phyloP scores from a whole-genome alignment of 2,797 vertebrate genomes.

The Parauchenoglanis punctatus region DNA sequence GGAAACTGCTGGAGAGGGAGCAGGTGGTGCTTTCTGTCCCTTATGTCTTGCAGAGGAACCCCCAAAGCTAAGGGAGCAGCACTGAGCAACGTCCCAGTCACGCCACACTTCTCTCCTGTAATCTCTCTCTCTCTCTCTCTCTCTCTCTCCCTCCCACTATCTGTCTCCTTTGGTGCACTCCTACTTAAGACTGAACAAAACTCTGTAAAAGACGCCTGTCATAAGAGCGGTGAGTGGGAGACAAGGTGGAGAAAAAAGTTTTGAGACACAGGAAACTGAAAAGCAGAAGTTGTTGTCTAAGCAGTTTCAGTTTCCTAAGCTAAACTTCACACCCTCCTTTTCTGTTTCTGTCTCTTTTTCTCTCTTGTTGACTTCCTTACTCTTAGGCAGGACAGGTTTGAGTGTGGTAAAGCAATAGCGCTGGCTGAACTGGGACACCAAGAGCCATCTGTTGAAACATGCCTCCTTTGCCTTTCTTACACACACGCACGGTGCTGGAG shows the following conservation, averaged over 20 bases:
- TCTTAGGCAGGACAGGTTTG: constrained; percentile 41
- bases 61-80: constrained; percentile 23
- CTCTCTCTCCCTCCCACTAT: constrained; percentile 34
- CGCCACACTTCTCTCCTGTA: constrained; percentile 25
- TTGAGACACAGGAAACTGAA: constrained; percentile 52
- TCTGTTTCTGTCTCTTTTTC: constrained; percentile 41
- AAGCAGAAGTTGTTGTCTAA: constrained; percentile 48
- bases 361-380: constrained; percentile 40
- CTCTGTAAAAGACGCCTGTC: constrained; percentile 42
- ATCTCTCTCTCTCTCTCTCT: constrained; percentile 25
- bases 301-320: constrained; percentile 54
- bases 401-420: constrained; percentile 58
- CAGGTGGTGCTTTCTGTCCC: constrained; percentile 58
- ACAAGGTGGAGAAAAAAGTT: constrained; percentile 44
- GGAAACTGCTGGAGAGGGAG: constrained; percentile 42
- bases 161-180: constrained; percentile 17
- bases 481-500: constrained; percentile 41
- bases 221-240: constrained; percentile 33
- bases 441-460: constrained; percentile 74
- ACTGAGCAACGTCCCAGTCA: constrained; percentile 28
- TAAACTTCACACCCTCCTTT: constrained; percentile 29
- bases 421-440: constrained; percentile 64
- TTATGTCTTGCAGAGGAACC: constrained; percentile 44
- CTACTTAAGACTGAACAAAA: constrained; percentile 16
- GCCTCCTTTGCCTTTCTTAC: constrained; percentile 62